Percentiles rank a stretch among this genome's conserved stretches.
These are phyloP conservation scores for Rhaphigaster nebulosa DNA, from an alignment of 2,888 invertebrate species.

Conservation along the genomic window DNA sequence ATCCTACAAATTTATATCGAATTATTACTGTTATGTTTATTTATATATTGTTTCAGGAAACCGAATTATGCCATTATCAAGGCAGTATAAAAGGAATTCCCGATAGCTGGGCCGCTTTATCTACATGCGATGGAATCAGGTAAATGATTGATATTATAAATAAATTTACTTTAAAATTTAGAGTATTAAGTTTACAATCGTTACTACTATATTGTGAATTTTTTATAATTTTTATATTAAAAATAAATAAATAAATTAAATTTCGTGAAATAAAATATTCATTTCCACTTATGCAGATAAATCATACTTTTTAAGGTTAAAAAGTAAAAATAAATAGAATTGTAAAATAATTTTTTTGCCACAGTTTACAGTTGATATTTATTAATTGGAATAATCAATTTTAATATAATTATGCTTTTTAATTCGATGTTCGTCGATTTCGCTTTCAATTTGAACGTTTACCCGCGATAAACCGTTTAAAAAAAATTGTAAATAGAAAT, in stretches of 20 bases:
- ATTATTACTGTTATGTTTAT: constrained; percentile 61
- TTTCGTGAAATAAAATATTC: neutral
- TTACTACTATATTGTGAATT: neutral
- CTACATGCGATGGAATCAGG: constrained; percentile 76
- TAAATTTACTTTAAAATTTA: neutral
- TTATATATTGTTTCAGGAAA: constrained; percentile 76
- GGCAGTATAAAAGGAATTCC: constrained; percentile 80
- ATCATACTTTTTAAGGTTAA: no score
- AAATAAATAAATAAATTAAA: neutral
- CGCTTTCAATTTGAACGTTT: no score
- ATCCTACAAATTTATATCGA: no score
- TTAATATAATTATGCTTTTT: no score
- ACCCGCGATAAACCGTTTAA: no score
- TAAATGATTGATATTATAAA: neutral
- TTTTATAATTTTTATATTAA: neutral
- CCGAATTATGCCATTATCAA: constrained; percentile 82
- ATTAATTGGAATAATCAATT: no score
- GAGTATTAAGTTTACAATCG: neutral
- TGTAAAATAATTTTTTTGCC: no score
- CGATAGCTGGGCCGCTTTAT: constrained; percentile 86
- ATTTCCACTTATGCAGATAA: no score
- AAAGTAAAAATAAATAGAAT: no score
- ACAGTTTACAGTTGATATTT: no score
- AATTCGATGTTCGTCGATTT: no score
- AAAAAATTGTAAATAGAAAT: no score